These are phyloP conservation scores for Ceratina calcarata DNA, from an alignment of 1,140 invertebrate genomes.

Conservation along the genomic window DNA sequence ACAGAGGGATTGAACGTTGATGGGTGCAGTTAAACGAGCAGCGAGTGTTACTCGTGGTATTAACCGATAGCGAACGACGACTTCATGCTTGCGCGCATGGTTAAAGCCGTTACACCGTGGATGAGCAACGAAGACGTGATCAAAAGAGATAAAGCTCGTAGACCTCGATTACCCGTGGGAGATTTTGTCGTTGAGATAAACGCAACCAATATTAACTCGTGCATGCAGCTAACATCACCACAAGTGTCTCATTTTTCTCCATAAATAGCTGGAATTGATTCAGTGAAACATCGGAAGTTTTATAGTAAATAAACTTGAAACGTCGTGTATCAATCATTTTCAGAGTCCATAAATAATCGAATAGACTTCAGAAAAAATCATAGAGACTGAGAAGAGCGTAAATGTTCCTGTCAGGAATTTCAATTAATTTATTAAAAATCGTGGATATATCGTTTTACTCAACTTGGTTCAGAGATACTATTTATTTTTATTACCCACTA, in stretches of 20 bases:
- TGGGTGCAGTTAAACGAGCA: not conserved
- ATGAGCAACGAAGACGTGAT: slow-evolving; percentile 39
- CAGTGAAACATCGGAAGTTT: not conserved
- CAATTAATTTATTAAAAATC: too few relatives aligned
- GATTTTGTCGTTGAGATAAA: slow-evolving; percentile 35
- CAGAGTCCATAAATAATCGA: too few relatives aligned
- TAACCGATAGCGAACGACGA: slow-evolving; percentile 18
- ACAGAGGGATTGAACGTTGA: slow-evolving; percentile 12
- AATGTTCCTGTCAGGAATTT: not conserved
- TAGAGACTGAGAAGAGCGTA: not conserved
- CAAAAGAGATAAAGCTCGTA: slow-evolving; percentile 35
- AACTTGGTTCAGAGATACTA: too few relatives aligned
- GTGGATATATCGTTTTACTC: too few relatives aligned
- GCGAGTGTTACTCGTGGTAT: not conserved
- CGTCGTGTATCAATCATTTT: too few relatives aligned
- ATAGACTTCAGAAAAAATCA: not conserved
- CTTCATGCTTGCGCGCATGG: slow-evolving; percentile 4
- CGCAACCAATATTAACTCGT: slow-evolving; percentile 9
- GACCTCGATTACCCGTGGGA: not conserved
- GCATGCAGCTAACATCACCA: not conserved
- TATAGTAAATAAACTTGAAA: not conserved
- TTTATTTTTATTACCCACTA: too few relatives aligned
- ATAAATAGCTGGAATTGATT: not conserved
- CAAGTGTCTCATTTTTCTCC: slow-evolving; percentile 11
- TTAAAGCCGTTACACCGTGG: slow-evolving; percentile 36